These are phyloP conservation scores for Acanthosepion esculentum DNA, from an alignment of 2,888 invertebrate genomes.

Conservation along the genomic window DNA sequence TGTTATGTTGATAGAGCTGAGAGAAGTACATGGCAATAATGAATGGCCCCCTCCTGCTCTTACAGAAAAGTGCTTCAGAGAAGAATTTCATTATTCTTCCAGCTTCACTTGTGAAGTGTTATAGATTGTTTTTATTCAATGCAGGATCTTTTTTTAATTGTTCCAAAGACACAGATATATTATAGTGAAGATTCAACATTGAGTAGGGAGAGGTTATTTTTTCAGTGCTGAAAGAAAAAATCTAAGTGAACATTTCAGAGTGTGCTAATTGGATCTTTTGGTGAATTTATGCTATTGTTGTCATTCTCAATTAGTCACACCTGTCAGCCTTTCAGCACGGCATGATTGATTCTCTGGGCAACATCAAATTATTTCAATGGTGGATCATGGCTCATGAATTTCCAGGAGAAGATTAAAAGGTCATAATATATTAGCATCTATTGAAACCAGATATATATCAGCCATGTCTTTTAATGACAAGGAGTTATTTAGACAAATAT, in stretches of 20 bases:
- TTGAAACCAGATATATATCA: not conserved
- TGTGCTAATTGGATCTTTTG: constrained; percentile 1
- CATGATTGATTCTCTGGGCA: not conserved
- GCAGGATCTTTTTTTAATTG: constrained; percentile 15
- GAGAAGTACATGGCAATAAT: not conserved
- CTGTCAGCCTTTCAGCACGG: not conserved
- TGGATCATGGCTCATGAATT: not conserved
- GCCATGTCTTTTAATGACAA: not conserved
- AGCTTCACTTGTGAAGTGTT: not conserved
- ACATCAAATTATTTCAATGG: not conserved
- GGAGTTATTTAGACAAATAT: not conserved
- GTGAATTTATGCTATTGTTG: not conserved
- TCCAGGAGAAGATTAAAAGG: not conserved
- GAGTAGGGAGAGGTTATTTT: not conserved
- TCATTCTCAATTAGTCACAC: constrained; percentile 33
- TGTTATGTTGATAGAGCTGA: not conserved
- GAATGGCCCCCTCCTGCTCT: not conserved
- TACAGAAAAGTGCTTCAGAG: not conserved
- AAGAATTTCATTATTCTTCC: not conserved
- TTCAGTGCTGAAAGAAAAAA: not conserved
- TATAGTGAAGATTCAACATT: not conserved
- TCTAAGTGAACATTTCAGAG: not conserved
- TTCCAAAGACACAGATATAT: not conserved
- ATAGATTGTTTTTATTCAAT: constrained; percentile 16
- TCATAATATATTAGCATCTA: constrained; percentile 33